Conservation (phyloP, 2,113 vertebrate genomes). For the Apodemus speciosus region DNA sequence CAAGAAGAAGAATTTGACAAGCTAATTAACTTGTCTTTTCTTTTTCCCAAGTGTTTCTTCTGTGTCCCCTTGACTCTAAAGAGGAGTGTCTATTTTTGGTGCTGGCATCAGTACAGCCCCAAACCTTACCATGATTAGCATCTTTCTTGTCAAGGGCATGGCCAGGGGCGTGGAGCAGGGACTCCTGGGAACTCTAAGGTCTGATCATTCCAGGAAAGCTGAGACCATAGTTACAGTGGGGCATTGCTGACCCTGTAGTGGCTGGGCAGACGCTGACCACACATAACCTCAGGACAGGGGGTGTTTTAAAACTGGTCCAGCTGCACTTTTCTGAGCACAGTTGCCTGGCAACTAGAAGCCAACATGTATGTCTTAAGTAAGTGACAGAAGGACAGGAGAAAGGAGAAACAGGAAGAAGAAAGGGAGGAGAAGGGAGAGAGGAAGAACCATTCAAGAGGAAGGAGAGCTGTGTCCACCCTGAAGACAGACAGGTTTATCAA, state of each 20-base stretch:
- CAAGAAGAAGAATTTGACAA: not conserved
- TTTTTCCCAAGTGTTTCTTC: not conserved
- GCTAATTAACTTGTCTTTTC: not conserved
- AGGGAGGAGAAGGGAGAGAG: not conserved
- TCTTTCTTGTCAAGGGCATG: accelerated
- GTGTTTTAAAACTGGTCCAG: accelerated
- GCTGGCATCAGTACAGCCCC: not conserved
- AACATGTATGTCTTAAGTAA: not conserved
- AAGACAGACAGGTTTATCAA: not conserved
- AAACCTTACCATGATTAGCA: accelerated
- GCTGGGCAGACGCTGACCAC: too few species aligned
- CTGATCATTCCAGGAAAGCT: accelerated
- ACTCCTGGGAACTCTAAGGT: not conserved
- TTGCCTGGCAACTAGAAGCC: not conserved
- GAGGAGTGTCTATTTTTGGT: not conserved
- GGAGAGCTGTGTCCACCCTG: accelerated
- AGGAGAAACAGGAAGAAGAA: not conserved
- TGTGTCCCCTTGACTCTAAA: not conserved
- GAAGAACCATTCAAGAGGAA: not conserved
- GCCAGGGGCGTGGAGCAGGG: not conserved
- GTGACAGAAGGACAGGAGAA: not conserved
- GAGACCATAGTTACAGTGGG: too few species aligned
- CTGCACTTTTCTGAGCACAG: accelerated
- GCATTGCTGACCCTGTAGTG: accelerated
- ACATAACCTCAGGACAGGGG: too few species aligned